Evolutionary conservation across 2,888 invertebrate species (phyloP), one percentile per base, ranked within the genome.

Genomic region (Athrips mouffetella): DNA sequence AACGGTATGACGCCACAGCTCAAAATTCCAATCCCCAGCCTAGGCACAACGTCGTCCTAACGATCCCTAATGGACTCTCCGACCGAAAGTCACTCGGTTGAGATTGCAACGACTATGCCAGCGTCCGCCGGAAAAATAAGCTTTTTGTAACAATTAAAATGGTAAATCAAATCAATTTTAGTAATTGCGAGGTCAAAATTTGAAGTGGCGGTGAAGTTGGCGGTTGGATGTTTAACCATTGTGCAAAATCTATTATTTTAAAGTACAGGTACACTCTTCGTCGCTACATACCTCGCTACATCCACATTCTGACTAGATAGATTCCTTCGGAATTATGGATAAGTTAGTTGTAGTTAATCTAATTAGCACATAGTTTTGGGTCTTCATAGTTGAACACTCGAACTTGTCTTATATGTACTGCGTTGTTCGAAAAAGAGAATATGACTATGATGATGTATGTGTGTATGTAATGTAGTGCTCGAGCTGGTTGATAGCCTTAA

Each of bases 141-240:
- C 84, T 87, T 88, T 87, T 86, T 86, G 84, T 86, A 84, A 87
- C 86, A 87, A 86, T 87, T 87, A 85, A 87, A 87, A 87, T 86
- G 85, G 83, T 86, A 87, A 86, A 87, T 88, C 87, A 86, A 87
- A 88, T 86, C 85, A 88, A 85, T 87, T 88, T 85, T 83, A 82
- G 84, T 86, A 86, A 87, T 86, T 87, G 86, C 84, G 82, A 78
- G 83, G 81, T 83, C 83, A 84, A 83, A 84, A 80, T 85, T 84
- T 80, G 72, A 73, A 86, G 80, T 76, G 30, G 7, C 31, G 11
- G 25, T 15, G 40, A 6, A 6, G n/a, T 10, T 16, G 33, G 2
- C 7, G 37, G 37, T 10, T 16, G 15, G 10, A 10, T 37, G 37
- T 37, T 37, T 27, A 20, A 42, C 11, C 10, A n/a, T n/a, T n/a